Percentiles rank a stretch among this genome's conserved stretches.
phyloP scores from a whole-genome alignment of 2,797 vertebrate species.

The Sebastes reedi region DNA sequence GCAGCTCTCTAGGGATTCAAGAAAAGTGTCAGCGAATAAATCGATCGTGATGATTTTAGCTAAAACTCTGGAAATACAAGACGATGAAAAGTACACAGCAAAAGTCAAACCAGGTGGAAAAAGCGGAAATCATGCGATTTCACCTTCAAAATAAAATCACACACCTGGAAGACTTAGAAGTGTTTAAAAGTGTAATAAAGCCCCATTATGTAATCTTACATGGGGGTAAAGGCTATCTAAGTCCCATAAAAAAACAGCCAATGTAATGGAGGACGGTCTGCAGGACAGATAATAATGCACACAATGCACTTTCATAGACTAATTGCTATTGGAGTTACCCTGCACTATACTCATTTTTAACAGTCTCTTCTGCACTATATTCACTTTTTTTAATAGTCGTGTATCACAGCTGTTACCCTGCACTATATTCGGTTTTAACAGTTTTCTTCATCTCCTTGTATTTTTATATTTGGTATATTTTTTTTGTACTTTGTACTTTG shows the following conservation, averaged over 20 bases:
- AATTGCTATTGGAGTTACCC: too few relatives aligned
- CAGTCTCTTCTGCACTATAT: too few relatives aligned
- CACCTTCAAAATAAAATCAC: not conserved
- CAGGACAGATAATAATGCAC: too few relatives aligned
- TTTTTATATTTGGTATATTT: too few relatives aligned
- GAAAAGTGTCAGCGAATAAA: not conserved
- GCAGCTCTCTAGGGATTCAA: not conserved
- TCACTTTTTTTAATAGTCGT: too few relatives aligned
- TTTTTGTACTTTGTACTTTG: too few relatives aligned
- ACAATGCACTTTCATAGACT: too few relatives aligned
- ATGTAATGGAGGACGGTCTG: not conserved
- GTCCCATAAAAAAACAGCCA: not conserved
- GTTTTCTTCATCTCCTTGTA: too few relatives aligned
- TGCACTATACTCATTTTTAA: too few relatives aligned
- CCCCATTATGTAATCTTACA: not conserved
- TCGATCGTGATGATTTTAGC: not conserved
- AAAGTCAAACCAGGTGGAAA: not conserved
- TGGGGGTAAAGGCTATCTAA: not conserved
- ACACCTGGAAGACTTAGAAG: not conserved
- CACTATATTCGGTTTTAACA: too few relatives aligned
- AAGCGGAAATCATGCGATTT: not conserved
- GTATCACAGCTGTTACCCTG: too few relatives aligned
- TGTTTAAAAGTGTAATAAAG: not conserved
- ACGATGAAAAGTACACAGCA: not conserved
- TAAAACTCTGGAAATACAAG: not conserved